phyloP scores from a whole-genome alignment of 2,888 invertebrate genomes.

The Galeopsomyia nigrocyanea region DNA sequence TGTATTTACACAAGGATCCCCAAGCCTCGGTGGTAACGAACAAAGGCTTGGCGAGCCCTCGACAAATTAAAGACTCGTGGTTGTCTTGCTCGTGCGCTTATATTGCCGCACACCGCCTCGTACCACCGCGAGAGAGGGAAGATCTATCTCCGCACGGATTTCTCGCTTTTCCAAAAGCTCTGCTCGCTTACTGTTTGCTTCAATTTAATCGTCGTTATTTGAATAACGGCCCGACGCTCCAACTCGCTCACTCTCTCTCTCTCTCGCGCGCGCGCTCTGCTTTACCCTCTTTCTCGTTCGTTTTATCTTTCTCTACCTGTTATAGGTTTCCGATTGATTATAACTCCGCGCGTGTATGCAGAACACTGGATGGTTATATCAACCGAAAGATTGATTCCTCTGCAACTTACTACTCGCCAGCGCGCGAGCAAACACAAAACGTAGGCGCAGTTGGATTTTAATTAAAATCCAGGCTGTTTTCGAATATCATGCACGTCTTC shows the following conservation, averaged over 20 bases:
- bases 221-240: constrained; percentile 42
- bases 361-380: too few species aligned
- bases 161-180: constrained; percentile 19
- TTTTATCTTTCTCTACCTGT: neutral
- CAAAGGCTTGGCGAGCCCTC: constrained; percentile 44
- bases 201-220: constrained; percentile 49
- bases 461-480: too few species aligned
- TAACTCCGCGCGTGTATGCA: too few species aligned
- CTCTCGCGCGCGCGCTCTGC: neutral
- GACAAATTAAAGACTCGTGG: constrained; percentile 44
- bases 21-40: constrained; percentile 44
- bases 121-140: constrained; percentile 25
- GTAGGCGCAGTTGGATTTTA: too few species aligned
- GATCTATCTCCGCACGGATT: constrained; percentile 21
- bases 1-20: constrained; percentile 47
- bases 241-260: neutral
- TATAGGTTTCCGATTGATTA: too few species aligned
- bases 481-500: too few species aligned
- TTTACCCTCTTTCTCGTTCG: neutral
- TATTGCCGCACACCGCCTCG: constrained; percentile 20
- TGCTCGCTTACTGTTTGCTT: constrained; percentile 43
- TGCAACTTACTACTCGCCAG: too few species aligned
- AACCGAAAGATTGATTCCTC: too few species aligned
- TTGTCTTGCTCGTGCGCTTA: constrained; percentile 13
- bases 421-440: too few species aligned